Base-by-base conservation (phyloP, 2,113 vertebrate genomes). In the Motacilla tschutschensis region DNA sequence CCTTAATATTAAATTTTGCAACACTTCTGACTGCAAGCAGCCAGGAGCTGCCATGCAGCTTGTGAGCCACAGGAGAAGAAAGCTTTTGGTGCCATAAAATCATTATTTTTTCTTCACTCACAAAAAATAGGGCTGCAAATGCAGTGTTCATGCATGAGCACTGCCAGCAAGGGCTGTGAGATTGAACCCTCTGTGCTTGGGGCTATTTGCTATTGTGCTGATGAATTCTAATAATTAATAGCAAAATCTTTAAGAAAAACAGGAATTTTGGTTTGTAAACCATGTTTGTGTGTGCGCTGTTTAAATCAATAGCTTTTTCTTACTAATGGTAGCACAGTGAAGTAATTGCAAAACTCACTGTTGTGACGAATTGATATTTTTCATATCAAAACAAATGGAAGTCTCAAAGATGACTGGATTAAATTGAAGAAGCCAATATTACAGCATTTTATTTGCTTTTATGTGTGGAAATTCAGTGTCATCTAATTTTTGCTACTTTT, bases 71-170 rank as follows among this genome's bases (percentile, higher is more conserved):
- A 19, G 59, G 59, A 26, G 17, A 46, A n/a, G 38, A 65, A 60
- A 53, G 36, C 35, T 85, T 83, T 71, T 74, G 35, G 60, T 1
- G 33, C 53, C 69, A 22, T 67, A 65, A 79, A 79, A 59, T 41
- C 36, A 10, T 66, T n/a, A 19, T 65, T 88, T 84, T 64, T 76
- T 5, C 17, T 25, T 80, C 4, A 0, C 41, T 71, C 13, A 13
- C 26, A 46, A 46, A 54, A 81, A 76, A 86, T 22, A 28, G 1
- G 1, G 21, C n/a, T 1, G 0, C 20, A 75, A 88, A 65, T 6
- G 9, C 0, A 0, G 24, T 29, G 41, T 47, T 69, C 47, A 22
- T 0, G 0, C 2, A 0, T 24, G 48, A 57, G 47, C 3, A 2
- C 43, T n/a, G 19, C 12, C 5, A 48, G 55, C 40, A 57, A 36